These are phyloP conservation scores for Sandelia bainsii DNA, from an alignment of 2,797 vertebrate genomes.

Conservation along the genomic window DNA sequence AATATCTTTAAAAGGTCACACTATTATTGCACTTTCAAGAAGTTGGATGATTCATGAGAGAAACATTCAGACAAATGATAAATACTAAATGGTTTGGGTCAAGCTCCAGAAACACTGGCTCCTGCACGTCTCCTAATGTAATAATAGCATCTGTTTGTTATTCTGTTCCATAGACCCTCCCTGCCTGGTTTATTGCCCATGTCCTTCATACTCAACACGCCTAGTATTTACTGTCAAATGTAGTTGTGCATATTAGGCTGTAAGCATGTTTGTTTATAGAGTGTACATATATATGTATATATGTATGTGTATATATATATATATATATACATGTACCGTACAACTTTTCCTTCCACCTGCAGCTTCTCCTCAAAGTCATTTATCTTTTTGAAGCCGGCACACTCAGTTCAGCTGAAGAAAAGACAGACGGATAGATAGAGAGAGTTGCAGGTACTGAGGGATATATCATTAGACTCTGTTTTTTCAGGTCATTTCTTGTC, in stretches of 20 bases:
- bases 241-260: neutral
- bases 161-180: too few species aligned
- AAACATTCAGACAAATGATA: too few species aligned
- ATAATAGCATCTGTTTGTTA: too few species aligned
- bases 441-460: slow-evolving; percentile 17
- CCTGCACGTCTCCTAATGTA: neutral
- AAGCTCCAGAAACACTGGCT: neutral
- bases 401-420: neutral
- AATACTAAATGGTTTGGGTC: too few species aligned
- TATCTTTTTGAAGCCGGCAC: slow-evolving; percentile 5
- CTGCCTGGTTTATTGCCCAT: neutral
- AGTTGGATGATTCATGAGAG: too few species aligned
- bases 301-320: too few species aligned
- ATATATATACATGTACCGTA: too few species aligned
- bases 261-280: neutral
- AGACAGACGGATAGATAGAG: neutral
- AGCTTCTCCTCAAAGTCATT: slow-evolving; percentile 1
- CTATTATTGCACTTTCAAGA: too few species aligned
- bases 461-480: slow-evolving; percentile 32
- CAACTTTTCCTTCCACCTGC: neutral
- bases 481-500: slow-evolving; percentile 30
- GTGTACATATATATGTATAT: too few species aligned
- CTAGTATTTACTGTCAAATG: neutral
- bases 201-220: neutral
- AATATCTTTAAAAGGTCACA: too few species aligned